Evolutionary conservation across 2,888 invertebrate species (phyloP).

Genomic region (Drosophila recens): DNA sequence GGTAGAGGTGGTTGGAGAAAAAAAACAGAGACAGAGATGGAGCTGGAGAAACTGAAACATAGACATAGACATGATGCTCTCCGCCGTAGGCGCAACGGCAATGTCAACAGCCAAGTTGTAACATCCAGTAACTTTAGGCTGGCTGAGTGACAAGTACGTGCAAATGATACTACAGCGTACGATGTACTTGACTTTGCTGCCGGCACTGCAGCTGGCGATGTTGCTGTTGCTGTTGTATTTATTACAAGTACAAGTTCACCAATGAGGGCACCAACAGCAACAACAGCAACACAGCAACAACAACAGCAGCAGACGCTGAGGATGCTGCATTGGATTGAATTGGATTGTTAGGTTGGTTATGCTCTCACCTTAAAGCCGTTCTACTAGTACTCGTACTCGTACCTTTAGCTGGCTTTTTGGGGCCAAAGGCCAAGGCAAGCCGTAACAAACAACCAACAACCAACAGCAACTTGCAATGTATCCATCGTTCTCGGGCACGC

Average conservation of each 20-base stretch:
- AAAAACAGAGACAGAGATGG: background rate
- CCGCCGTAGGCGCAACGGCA: slow-evolving; percentile 30
- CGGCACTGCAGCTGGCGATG: slow-evolving; percentile 17
- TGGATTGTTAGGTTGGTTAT: slow-evolving; percentile 12
- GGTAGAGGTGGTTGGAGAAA: background rate
- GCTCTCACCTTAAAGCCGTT: slow-evolving; percentile 38
- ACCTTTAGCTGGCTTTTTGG: slow-evolving; percentile 43
- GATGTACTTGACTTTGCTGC: slow-evolving; percentile 69
- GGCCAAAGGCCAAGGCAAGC: slow-evolving; percentile 65
- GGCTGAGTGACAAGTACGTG: slow-evolving; percentile 78
- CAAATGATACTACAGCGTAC: slow-evolving; percentile 81
- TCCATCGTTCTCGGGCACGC: slow-evolving; percentile 62
- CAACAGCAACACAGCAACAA: too few species aligned
- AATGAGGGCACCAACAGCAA: slow-evolving; percentile 19
- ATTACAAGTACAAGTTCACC: slow-evolving; percentile 77
- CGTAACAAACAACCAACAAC: background rate
- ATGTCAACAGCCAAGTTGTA: slow-evolving; percentile 50
- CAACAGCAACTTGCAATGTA: slow-evolving; percentile 28
- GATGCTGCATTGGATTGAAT: slow-evolving; percentile 9
- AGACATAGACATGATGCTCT: background rate
- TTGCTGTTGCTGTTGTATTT: slow-evolving; percentile 63
- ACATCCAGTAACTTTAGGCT: slow-evolving; percentile 52
- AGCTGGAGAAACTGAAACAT: background rate
- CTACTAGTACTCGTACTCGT: slow-evolving; percentile 31
- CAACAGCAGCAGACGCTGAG: slow-evolving; percentile 33